Base-by-base conservation (phyloP, 2,797 vertebrate genomes). In the Anguilla marmorata region DNA sequence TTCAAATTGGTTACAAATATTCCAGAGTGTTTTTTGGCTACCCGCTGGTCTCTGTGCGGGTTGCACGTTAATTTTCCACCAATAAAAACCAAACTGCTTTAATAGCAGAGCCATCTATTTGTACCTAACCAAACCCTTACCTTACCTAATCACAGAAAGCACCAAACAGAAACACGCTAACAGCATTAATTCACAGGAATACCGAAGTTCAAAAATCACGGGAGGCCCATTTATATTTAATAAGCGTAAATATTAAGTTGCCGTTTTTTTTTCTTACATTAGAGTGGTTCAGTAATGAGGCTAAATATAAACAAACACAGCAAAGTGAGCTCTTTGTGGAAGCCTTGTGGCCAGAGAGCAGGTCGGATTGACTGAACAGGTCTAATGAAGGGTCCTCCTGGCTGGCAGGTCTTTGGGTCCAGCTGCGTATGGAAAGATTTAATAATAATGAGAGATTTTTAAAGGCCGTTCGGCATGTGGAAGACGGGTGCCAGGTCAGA, bases 351-450 rank as follows among this genome's bases (percentile, higher is more conserved):
- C 56, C 72, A 76, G 2, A 12, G 14, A 85, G 80, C 50, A 66
- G 85, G 50, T 87, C 72, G 90, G 89, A 90, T 90, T 89, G 89
- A 93, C 89, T 91, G 88, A 89, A 56, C 52, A 16, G 88, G 45
- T 88, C 86, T 66, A 30, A 84, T 86, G 92, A 58, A 69, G 87
- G 52, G 91, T 88, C 54, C 14, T 12, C 12, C 14, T 82, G 92
- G 87, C 91, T 90, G 90, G 89, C 86, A 91, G 90, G 90, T 82
- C 6, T 60, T 86, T 66, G 84, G 84, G 88, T 0, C 60, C 88
- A 87, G 84, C 86, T 92, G 89, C 88, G 86, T 89, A 90, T 91
- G 92, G 92, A 93, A 94, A 95, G 95, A 90, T 88, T 69, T 91
- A 79, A 92, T 93, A 90, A 91, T 89, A 86, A 83, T 90, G 74